Percentiles rank a stretch among this genome's conserved stretches.
phyloP scores from a whole-genome alignment of 2,888 invertebrate genomes.

The Hipparchia semele region DNA sequence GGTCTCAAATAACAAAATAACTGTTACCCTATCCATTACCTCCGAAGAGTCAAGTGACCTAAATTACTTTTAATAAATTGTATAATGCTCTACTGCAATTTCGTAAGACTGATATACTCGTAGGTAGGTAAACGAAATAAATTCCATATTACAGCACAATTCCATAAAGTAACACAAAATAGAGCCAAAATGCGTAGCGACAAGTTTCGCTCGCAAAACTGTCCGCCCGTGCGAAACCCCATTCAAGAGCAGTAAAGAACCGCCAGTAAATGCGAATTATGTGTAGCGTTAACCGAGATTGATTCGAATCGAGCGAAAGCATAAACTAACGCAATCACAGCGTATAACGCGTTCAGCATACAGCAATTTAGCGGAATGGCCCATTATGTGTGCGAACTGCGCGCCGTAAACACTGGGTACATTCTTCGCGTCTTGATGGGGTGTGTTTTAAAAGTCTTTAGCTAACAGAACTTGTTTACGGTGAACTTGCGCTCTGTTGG shows the following conservation, averaged over 20 bases:
- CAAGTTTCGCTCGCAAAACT: background rate
- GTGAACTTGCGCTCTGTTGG: too few species aligned
- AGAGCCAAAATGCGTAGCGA: background rate
- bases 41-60: too few species aligned
- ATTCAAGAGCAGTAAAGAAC: conserved; percentile 20
- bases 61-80: background rate
- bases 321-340: conserved; percentile 36
- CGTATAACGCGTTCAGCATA: conserved; percentile 28
- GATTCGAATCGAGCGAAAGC: conserved; percentile 31
- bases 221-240: conserved; percentile 3
- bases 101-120: too few species aligned
- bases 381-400: conserved; percentile 37
- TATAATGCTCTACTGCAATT: too few species aligned
- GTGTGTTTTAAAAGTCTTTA: conserved; percentile 3
- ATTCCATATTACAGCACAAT: background rate
- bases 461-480: background rate
- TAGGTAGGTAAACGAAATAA: background rate
- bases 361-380: conserved; percentile 42
- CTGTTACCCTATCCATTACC: too few species aligned
- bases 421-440: conserved; percentile 27
- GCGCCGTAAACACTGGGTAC: conserved; percentile 37
- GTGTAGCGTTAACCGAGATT: conserved; percentile 30
- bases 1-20: too few species aligned
- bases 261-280: conserved; percentile 28
- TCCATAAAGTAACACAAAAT: background rate